Percentiles rank a stretch among this genome's conserved stretches.
Conservation (phyloP, 1,140 invertebrate genomes). For the Drosophila murphyi region DNA sequence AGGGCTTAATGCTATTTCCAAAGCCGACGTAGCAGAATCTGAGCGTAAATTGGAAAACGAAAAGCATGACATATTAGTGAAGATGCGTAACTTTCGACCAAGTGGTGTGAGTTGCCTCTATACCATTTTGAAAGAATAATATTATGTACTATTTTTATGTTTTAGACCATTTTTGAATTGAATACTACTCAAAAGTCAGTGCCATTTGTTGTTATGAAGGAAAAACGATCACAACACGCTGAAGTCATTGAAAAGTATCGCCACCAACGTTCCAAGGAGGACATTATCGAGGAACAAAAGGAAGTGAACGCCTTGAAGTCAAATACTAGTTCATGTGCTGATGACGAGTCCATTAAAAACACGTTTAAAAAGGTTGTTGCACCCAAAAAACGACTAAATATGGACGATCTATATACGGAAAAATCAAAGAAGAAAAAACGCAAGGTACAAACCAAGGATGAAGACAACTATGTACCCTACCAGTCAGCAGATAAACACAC, state of each 20-base stretch:
- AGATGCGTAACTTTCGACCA: conserved; percentile 93
- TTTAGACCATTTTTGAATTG: conserved; percentile 97
- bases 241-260: conserved; percentile 86
- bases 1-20: conserved; percentile 32
- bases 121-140: neutral
- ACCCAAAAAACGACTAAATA: conserved; percentile 86
- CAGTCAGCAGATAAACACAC: conserved; percentile 93
- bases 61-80: conserved; percentile 87
- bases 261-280: conserved; percentile 76
- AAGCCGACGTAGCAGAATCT: conserved; percentile 57
- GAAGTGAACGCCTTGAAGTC: conserved; percentile 46
- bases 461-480: conserved; percentile 95
- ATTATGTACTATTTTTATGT: neutral
- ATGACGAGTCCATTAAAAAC: conserved; percentile 69
- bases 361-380: conserved; percentile 86
- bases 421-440: conserved; percentile 86
- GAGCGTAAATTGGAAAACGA: conserved; percentile 80
- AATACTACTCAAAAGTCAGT: conserved; percentile 91
- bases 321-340: conserved; percentile 33
- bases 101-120: conserved; percentile 88
- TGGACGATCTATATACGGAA: conserved; percentile 86
- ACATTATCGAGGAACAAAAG: conserved; percentile 74
- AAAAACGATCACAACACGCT: conserved; percentile 88
- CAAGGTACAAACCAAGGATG: conserved; percentile 86
- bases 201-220: conserved; percentile 90